phyloP scores from a whole-genome alignment of 2,888 invertebrate species.

The Eretmocerus hayati region DNA sequence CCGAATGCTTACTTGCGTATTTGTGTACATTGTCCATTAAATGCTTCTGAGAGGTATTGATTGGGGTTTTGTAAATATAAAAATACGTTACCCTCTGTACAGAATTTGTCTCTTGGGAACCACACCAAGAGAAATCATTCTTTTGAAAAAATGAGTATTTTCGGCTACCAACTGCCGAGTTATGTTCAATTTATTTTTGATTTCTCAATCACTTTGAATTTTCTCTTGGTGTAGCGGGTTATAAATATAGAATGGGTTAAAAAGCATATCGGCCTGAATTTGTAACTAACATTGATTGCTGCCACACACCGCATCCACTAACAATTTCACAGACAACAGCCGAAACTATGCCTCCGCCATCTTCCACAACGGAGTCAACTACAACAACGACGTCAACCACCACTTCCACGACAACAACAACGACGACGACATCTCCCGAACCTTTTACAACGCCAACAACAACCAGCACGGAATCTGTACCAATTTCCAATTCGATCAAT shows the following conservation, averaged over 20 bases:
- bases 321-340: slow-evolving; percentile 45
- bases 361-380: slow-evolving; percentile 15
- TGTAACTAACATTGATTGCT: slow-evolving; percentile 41
- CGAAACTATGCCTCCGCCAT: slow-evolving; percentile 26
- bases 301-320: slow-evolving; percentile 45
- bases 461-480: slow-evolving; percentile 19
- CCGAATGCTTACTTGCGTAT: too few species aligned
- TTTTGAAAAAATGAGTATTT: too few species aligned
- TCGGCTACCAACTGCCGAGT: too few species aligned
- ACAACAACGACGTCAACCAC: slow-evolving; percentile 31
- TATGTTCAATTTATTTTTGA: too few species aligned
- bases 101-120: too few species aligned
- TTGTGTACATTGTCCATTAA: too few species aligned
- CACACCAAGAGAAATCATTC: too few species aligned
- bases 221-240: slow-evolving; percentile 1
- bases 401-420: slow-evolving; percentile 26
- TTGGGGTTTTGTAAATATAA: too few species aligned
- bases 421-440: slow-evolving; percentile 13
- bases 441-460: slow-evolving; percentile 18
- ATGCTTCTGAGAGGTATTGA: too few species aligned
- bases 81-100: too few species aligned
- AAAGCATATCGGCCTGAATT: slow-evolving; percentile 7
- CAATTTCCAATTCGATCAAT: slow-evolving; percentile 20
- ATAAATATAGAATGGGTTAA: neutral
- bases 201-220: too few species aligned